Base-by-base conservation (phyloP, 2,888 invertebrate genomes). In the Formica aserva region DNA sequence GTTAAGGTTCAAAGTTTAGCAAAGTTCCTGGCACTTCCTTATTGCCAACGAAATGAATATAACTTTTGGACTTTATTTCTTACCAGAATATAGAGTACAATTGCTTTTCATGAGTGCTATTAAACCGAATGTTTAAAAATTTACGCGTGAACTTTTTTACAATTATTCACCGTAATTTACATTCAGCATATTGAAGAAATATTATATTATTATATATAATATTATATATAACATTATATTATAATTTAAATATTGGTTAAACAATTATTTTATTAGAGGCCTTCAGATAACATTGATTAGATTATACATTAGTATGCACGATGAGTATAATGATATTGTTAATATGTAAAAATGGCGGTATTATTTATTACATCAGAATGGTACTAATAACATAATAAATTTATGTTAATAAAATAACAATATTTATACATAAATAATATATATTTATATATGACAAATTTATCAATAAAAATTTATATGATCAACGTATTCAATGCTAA, bases 1-100 rank as follows among this genome's bases (percentile, higher is more conserved):
- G 71, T 57, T 57, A n/a, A 63, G 22, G 57, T 67, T 55, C 35
- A 55, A 55, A 77, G 55, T 66, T 77, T 35, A 60, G 57, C 32
- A 41, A 78, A 69, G 71, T 69, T 57, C 26, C 15, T 18, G 29
- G 2, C 18, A 15, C 32, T 78, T 57, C 4, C 45, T 57, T 26
- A 15, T 78, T 69, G 45, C 18, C 29, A 57, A 5, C 52, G 26
- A 66, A 78, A 69, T 69, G 41, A 69, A 32, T 52, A 45, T 41
- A 60, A 22, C 15, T 69, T 60, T 67, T 0, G 35, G 38, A 22
- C n/a, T 57, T 77, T 67, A 22, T 41, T 29, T 69, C 35, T 45
- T 11, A n/a, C 5, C 3, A 4, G 9, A 65, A 15, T 63, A 9
- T 57, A 8, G n/a, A 41, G 15, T 29, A n/a, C 3, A 32, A 41